A percentile compares a stretch with the other conserved stretches of the same genome.
These are phyloP conservation scores for Cherax destructor DNA, from an alignment of 1,140 invertebrate species.

Conservation along the genomic window DNA sequence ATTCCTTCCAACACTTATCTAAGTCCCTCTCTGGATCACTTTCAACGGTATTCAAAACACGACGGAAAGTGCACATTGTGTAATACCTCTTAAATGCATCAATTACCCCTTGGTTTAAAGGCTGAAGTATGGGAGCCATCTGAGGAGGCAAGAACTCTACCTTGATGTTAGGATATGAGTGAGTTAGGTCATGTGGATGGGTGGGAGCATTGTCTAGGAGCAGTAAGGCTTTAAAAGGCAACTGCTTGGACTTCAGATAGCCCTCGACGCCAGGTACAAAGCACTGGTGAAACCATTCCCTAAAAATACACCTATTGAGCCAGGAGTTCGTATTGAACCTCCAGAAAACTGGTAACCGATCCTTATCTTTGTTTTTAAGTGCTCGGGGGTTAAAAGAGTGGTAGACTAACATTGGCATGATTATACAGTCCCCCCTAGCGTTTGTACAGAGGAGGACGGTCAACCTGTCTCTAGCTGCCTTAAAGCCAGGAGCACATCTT, in stretches of 20 bases:
- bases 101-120: conserved; percentile 77
- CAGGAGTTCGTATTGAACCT: conserved; percentile 6
- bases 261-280: conserved; percentile 9
- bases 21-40: no score
- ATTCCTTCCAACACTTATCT: not conserved
- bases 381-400: not conserved
- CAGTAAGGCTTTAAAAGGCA: conserved; percentile 21
- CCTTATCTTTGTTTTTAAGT: conserved; percentile 1
- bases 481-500: conserved; percentile 14
- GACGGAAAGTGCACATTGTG: not conserved
- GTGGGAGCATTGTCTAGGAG: conserved; percentile 32
- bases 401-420: conserved; percentile 17
- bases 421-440: not conserved
- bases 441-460: conserved; percentile 5
- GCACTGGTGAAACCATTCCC: conserved; percentile 23
- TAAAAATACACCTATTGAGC: conserved; percentile 11
- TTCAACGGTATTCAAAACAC: not conserved
- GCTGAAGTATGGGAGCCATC: conserved; percentile 76
- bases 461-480: not conserved
- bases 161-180: conserved; percentile 73
- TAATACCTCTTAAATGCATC: conserved; percentile 72
- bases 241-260: not conserved
- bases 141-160: conserved; percentile 76
- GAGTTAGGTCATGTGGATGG: not conserved
- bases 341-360: conserved; percentile 2